Percentiles rank a stretch among this genome's conserved stretches.
Conservation (phyloP, 2,797 vertebrate species). For the Halcyon leucocephala region DNA sequence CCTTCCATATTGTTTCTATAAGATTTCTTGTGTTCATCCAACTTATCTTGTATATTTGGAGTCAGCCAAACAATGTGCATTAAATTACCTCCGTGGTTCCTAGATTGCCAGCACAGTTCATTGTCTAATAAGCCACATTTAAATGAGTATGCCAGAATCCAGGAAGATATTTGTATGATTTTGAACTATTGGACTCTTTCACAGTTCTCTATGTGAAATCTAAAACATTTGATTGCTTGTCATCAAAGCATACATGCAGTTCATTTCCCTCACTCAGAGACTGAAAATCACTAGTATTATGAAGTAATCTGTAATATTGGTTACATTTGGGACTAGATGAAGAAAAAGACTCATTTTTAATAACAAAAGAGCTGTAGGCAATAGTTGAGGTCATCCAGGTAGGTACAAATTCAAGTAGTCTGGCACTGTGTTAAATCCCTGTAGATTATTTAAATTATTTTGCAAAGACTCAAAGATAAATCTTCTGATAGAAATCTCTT, state of each 20-base stretch:
- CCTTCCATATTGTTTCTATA: slow-evolving; percentile 34
- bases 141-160: slow-evolving; percentile 21
- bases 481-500: background rate
- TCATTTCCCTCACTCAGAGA: slow-evolving; percentile 17
- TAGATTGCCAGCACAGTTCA: background rate
- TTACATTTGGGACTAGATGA: slow-evolving; percentile 14
- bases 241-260: slow-evolving; percentile 36
- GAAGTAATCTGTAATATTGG: slow-evolving; percentile 58
- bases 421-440: slow-evolving; percentile 31
- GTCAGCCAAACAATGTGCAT: slow-evolving; percentile 28
- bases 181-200: slow-evolving; percentile 46
- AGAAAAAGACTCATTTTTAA: slow-evolving; percentile 47
- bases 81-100: slow-evolving; percentile 28
- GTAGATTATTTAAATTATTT: slow-evolving; percentile 36
- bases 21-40: slow-evolving; percentile 16
- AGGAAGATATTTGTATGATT: slow-evolving; percentile 22
- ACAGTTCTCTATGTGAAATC: slow-evolving; percentile 60
- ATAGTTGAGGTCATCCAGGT: slow-evolving; percentile 21
- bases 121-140: slow-evolving; percentile 25
- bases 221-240: slow-evolving; percentile 55
- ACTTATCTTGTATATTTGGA: slow-evolving; percentile 19
- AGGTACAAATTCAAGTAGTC: slow-evolving; percentile 40
- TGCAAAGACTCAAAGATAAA: slow-evolving; percentile 2
- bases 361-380: slow-evolving; percentile 55
- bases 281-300: slow-evolving; percentile 48